Conservation (phyloP, 2,888 invertebrate species). For the Drosophila parthenogenetica region DNA sequence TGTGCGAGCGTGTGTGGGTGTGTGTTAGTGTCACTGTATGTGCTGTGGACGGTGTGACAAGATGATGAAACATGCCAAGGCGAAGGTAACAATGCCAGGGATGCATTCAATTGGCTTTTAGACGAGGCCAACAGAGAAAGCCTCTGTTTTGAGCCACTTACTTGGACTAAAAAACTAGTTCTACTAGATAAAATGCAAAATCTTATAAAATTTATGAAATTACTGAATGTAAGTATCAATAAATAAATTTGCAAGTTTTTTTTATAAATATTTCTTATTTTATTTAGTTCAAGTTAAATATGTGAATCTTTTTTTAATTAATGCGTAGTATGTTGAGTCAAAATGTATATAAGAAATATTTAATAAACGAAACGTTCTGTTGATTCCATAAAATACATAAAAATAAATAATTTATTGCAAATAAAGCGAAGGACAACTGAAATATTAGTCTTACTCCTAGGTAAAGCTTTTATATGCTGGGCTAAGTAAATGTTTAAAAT, state of each 20-base stretch:
- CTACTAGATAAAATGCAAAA: background rate
- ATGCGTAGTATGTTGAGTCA: no score
- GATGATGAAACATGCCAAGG: conserved; percentile 66
- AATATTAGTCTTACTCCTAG: conserved; percentile 12
- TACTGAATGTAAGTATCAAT: background rate
- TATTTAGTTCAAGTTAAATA: no score
- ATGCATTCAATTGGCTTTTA: conserved; percentile 42
- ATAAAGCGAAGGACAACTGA: conserved; percentile 21
- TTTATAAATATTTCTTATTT: no score
- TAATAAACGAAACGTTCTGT: background rate
- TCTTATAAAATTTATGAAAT: background rate
- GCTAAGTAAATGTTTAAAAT: conserved; percentile 79
- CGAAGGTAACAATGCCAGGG: conserved; percentile 61
- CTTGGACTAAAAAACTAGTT: background rate
- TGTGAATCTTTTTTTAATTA: no score
- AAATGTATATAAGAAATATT: background rate
- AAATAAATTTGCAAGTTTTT: no score
- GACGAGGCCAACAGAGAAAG: conserved; percentile 3
- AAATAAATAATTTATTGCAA: conserved; percentile 6
- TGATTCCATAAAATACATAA: background rate
- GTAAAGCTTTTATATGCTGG: conserved; percentile 42
- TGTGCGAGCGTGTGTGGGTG: conserved; percentile 31
- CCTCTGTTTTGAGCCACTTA: background rate
- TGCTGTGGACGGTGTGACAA: conserved; percentile 50
- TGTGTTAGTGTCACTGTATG: conserved; percentile 24